phyloP scores from a whole-genome alignment of 2,113 vertebrate species.

The Xenopus laevis region DNA sequence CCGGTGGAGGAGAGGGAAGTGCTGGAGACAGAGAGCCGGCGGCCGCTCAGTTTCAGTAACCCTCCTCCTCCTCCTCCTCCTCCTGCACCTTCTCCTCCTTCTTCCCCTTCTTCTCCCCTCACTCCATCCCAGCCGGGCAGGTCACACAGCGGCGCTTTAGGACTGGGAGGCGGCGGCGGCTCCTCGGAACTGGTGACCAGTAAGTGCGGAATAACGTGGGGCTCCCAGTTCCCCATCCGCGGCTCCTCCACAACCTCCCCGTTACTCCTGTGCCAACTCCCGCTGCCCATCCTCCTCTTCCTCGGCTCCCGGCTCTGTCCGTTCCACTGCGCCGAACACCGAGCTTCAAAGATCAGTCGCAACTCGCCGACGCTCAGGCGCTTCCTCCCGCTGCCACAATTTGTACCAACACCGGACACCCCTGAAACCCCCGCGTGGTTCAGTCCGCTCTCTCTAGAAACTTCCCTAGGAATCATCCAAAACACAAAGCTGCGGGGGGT shows the following conservation, averaged over 20 bases:
- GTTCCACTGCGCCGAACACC: constrained; percentile 61
- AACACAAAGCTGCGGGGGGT: not conserved
- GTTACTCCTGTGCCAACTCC: constrained; percentile 25
- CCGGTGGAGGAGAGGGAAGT: constrained; percentile 93
- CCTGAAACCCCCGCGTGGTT: constrained; percentile 48
- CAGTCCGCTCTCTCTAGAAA: constrained; percentile 11
- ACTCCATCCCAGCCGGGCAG: constrained; percentile 58
- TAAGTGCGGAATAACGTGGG: constrained; percentile 65
- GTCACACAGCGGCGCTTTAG: constrained; percentile 19
- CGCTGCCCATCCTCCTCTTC: constrained; percentile 50
- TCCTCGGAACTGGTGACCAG: constrained; percentile 85
- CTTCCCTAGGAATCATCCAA: constrained; percentile 37
- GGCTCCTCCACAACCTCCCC: constrained; percentile 49
- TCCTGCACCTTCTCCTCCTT: no score
- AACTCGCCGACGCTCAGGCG: constrained; percentile 70
- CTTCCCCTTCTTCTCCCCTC: constrained; percentile 66
- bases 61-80: no score
- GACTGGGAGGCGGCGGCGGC: constrained; percentile 56
- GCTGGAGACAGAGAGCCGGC: constrained; percentile 86
- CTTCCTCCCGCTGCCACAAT: constrained; percentile 54
- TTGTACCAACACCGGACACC: constrained; percentile 51
- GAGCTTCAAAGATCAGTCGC: constrained; percentile 68
- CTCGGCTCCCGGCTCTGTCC: constrained; percentile 53
- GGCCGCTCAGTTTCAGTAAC: constrained; percentile 67
- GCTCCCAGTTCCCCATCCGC: constrained; percentile 52